Percentiles rank a stretch among this genome's conserved stretches.
These are phyloP conservation scores for Chaenodraco wilsoni DNA, from an alignment of 2,797 vertebrate species.

Conservation along the genomic window DNA sequence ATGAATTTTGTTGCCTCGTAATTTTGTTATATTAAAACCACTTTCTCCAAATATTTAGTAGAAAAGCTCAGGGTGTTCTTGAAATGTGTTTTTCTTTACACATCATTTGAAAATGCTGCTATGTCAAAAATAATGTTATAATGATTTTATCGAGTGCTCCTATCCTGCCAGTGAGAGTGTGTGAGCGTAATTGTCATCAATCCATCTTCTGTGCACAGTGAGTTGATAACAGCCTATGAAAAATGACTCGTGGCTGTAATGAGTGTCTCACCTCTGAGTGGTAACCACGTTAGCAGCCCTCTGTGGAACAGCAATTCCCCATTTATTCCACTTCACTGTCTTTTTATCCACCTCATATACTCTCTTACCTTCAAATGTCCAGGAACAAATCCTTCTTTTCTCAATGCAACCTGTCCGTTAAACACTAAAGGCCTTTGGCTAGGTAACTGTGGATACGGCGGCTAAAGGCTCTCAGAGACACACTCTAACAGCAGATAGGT, in stretches of 20 bases:
- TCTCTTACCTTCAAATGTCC: slow-evolving; percentile 45
- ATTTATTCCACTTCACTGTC: slow-evolving; percentile 73
- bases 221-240: slow-evolving; percentile 80
- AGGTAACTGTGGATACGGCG: slow-evolving; percentile 17
- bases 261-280: slow-evolving; percentile 73
- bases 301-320: slow-evolving; percentile 67
- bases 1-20: slow-evolving; percentile 34
- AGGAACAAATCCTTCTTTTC: slow-evolving; percentile 45
- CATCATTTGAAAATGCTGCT: background rate
- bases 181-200: slow-evolving; percentile 81
- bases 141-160: slow-evolving; percentile 47
- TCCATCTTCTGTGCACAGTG: slow-evolving; percentile 80
- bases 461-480: slow-evolving; percentile 18
- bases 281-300: slow-evolving; percentile 60
- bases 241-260: slow-evolving; percentile 79
- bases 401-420: slow-evolving; percentile 36
- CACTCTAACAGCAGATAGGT: slow-evolving; percentile 31
- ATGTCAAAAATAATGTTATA: slow-evolving; percentile 35
- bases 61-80: background rate
- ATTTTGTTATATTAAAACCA: background rate
- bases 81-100: background rate
- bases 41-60: slow-evolving; percentile 5
- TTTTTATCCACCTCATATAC: slow-evolving; percentile 64
- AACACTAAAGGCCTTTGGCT: slow-evolving; percentile 35
- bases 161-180: slow-evolving; percentile 46